phyloP scores from a whole-genome alignment of 2,888 invertebrate genomes.

The Sinopyrophorus schimmeli region DNA sequence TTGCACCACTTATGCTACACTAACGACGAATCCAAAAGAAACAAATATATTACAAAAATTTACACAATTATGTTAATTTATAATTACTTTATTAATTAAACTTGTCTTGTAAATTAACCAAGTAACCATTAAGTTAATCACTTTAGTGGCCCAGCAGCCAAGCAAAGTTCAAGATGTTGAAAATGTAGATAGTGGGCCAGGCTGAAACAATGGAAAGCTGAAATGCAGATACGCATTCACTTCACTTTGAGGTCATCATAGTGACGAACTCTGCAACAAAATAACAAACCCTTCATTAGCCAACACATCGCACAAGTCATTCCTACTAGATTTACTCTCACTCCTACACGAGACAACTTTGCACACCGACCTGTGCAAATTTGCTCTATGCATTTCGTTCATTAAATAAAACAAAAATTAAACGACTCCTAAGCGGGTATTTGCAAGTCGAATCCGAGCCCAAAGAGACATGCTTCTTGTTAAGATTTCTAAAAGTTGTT shows the following conservation, averaged over 20 bases:
- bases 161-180: constrained; percentile 54
- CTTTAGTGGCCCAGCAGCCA: constrained; percentile 54
- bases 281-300: constrained; percentile 43
- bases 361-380: no score
- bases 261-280: constrained; percentile 91
- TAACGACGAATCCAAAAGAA: constrained; percentile 37
- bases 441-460: no score
- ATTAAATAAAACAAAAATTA: not conserved
- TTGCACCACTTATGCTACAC: constrained; percentile 43
- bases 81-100: constrained; percentile 53
- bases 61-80: constrained; percentile 56
- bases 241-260: constrained; percentile 99
- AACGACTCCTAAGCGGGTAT: no score
- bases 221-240: constrained; percentile 65
- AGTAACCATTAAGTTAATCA: constrained; percentile 54
- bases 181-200: constrained; percentile 53
- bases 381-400: not conserved
- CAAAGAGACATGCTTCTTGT: no score
- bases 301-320: no score
- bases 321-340: no score
- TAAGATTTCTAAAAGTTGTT: no score
- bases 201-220: constrained; percentile 57
- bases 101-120: constrained; percentile 51
- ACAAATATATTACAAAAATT: constrained; percentile 58
- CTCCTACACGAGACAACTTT: no score